Percentiles rank a stretch among this genome's conserved stretches.
These are phyloP conservation scores for Myopa tessellatipennis DNA, from an alignment of 2,888 invertebrate species.

Conservation along the genomic window DNA sequence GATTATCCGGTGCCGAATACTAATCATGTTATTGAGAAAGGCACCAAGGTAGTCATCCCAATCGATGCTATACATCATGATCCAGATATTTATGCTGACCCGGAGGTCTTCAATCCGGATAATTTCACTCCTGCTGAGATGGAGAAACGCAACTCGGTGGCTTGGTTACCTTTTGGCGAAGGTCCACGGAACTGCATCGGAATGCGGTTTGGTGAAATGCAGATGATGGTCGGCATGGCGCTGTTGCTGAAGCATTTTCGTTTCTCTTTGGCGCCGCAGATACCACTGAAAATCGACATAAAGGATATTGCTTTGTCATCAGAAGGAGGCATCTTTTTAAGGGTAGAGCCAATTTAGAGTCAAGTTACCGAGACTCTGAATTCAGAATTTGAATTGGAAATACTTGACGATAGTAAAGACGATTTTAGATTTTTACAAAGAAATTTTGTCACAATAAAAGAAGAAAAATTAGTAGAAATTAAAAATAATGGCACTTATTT, in stretches of 20 bases:
- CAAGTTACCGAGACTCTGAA: not conserved
- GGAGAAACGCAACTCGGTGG: constrained; percentile 67
- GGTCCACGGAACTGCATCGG: constrained; percentile 64
- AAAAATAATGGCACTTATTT: too few species aligned
- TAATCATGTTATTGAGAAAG: constrained; percentile 69
- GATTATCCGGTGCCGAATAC: constrained; percentile 61
- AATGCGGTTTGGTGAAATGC: constrained; percentile 63
- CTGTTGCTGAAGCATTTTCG: constrained; percentile 57
- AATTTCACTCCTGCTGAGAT: constrained; percentile 72
- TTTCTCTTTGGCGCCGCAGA: constrained; percentile 53
- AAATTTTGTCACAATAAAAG: too few species aligned
- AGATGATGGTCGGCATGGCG: constrained; percentile 56
- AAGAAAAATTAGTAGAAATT: too few species aligned
- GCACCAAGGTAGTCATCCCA: constrained; percentile 61
- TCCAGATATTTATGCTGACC: constrained; percentile 69
- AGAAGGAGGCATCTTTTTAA: constrained; percentile 56
- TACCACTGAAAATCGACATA: constrained; percentile 55
- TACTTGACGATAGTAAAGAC: too few species aligned
- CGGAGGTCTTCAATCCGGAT: constrained; percentile 73
- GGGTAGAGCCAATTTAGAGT: constrained; percentile 46
- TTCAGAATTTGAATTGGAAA: too few species aligned
- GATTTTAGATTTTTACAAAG: too few species aligned
- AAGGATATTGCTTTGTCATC: constrained; percentile 53
- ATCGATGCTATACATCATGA: constrained; percentile 72
- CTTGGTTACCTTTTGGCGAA: constrained; percentile 63